phyloP scores from a whole-genome alignment of 2,797 vertebrate species.

The Dryobates pubescens region DNA sequence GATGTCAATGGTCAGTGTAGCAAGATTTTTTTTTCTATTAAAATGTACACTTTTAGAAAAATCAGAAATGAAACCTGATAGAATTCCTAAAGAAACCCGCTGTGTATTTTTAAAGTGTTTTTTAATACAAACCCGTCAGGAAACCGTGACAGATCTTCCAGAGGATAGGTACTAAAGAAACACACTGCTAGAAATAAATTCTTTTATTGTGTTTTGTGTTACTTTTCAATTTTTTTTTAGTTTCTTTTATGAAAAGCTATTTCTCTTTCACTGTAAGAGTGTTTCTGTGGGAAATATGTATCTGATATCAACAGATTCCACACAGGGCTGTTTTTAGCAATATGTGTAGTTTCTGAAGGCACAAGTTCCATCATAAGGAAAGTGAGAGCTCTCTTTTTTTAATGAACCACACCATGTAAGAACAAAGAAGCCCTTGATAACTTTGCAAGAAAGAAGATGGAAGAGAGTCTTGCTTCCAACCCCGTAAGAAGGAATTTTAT shows the following conservation, averaged over 20 bases:
- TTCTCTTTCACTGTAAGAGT: slow-evolving; percentile 11
- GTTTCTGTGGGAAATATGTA: neutral
- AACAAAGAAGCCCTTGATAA: slow-evolving; percentile 45
- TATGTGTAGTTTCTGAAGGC: slow-evolving; percentile 19
- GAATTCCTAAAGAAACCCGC: neutral
- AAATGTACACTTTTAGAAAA: neutral
- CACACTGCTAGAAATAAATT: slow-evolving; percentile 15
- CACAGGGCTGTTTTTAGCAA: neutral
- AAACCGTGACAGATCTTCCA: neutral
- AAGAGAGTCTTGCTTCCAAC: neutral
- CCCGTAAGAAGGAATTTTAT: neutral
- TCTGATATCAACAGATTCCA: slow-evolving; percentile 33
- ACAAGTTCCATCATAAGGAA: neutral
- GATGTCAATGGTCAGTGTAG: neutral
- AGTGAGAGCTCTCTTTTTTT: slow-evolving; percentile 37
- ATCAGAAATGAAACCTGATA: neutral
- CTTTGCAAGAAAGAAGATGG: neutral
- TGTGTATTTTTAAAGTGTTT: slow-evolving; percentile 3
- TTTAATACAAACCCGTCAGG: slow-evolving; percentile 9
- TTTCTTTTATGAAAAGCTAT: slow-evolving; percentile 57
- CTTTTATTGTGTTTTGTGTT: slow-evolving; percentile 49
- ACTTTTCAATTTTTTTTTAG: slow-evolving; percentile 24
- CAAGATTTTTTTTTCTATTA: neutral
- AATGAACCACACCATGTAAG: neutral
- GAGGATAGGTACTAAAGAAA: neutral